Percentiles rank a stretch among this genome's conserved stretches.
phyloP scores from a whole-genome alignment of 2,797 vertebrate species.

The Phaenicophaeus curvirostris region DNA sequence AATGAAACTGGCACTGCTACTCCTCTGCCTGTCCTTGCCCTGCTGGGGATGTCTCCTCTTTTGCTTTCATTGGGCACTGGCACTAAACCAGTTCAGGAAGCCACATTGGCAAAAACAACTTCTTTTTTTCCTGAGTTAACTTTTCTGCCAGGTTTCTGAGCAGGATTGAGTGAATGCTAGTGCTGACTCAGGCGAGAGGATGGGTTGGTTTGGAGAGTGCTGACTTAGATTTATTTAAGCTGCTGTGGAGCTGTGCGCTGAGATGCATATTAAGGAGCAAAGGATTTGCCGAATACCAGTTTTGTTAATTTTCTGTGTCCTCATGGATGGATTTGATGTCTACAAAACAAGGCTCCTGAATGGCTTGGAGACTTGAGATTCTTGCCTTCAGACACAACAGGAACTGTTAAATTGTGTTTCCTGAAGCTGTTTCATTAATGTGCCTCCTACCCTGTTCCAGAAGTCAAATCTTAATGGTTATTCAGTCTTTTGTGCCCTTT shows the following conservation, averaged over 20 bases:
- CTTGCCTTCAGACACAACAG: not conserved
- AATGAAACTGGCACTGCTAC: not conserved
- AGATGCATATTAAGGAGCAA: not conserved
- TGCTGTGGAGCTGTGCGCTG: not conserved
- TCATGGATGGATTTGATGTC: not conserved
- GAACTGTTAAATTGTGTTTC: not conserved
- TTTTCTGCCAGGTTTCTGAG: slow-evolving; percentile 26
- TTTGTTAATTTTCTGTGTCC: not conserved
- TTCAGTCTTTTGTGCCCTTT: not conserved
- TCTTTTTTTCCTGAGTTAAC: not conserved
- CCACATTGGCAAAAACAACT: slow-evolving; percentile 13
- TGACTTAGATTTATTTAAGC: slow-evolving; percentile 12
- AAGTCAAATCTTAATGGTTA: not conserved
- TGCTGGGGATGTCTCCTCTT: not conserved
- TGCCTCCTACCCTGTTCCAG: not conserved
- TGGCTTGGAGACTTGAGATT: not conserved
- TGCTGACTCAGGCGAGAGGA: slow-evolving; percentile 42
- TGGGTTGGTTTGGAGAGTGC: not conserved
- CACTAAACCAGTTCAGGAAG: slow-evolving; percentile 52
- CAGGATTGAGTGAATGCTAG: slow-evolving; percentile 1
- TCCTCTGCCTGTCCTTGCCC: not conserved
- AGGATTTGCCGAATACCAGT: not conserved
- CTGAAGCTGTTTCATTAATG: not conserved
- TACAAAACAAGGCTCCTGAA: not conserved
- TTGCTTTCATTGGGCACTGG: not conserved